Base-by-base conservation (phyloP, 2,797 vertebrate species). In the Sebastes hubbsi region DNA sequence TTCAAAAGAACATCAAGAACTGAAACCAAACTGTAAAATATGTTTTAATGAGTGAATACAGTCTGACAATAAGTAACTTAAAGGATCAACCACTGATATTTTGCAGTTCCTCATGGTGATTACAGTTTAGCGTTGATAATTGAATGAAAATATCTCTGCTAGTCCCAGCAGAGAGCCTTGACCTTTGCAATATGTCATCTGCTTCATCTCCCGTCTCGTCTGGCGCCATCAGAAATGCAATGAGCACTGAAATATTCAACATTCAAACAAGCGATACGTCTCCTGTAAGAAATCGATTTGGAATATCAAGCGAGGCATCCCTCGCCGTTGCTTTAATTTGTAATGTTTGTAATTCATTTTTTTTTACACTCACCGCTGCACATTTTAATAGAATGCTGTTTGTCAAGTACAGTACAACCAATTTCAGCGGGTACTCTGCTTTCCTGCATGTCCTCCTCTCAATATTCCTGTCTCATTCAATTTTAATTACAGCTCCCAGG, bases 241-340 rank as follows among this genome's bases (percentile, higher is more conserved):
- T 27, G 59, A 81, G 18, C 78, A n/a, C 55, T 87, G 22, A 87
- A 90, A 89, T 91, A 91, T 89, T 86, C 12, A 84, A 65, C 78
- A 76, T 61, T 54, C 72, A 80, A 88, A 77, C 56, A 56, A 69
- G 81, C 81, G 59, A 71, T 25, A 70, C 25, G 24, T 78, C 75
- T 72, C 67, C 71, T 2, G 66, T 5, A 10, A 73, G 77, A 58
- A 87, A 80, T 62, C 30, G 29, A 22, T 62, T 88, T 66, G 36
- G 82, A 85, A 78, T 88, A 72, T 63, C 73, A 81, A 90, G 74
- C 13, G 64, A 27, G 49, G 22, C 22, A 62, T 60, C 65, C 52
- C 55, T 16, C 14, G 3, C 11, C 0, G 16, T 42, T 32, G 29
- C 72, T 73, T 76, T 78, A 27, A 76, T 71, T 69, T 71, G 30